Conservation (phyloP, 2,113 vertebrate genomes). For the Notiomystis cincta region DNA sequence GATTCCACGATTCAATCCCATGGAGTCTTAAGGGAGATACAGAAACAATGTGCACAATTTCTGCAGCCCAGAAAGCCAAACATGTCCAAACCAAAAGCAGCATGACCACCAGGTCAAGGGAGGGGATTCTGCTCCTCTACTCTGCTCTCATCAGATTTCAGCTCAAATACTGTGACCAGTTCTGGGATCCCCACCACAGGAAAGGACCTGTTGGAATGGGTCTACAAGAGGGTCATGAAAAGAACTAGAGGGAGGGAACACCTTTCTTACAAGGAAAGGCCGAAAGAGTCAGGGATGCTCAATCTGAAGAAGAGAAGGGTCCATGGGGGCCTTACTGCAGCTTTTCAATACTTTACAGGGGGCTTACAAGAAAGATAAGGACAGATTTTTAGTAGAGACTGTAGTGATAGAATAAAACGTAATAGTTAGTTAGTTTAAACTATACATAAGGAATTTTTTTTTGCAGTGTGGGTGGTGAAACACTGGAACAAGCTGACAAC, state of each 20-base stretch:
- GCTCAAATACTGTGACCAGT: background rate
- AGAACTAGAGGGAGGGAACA: background rate
- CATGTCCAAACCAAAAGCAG: rapidly evolving
- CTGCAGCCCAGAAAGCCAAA: background rate
- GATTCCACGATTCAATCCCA: background rate
- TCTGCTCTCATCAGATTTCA: background rate
- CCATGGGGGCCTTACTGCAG: background rate
- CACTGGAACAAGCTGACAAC: background rate
- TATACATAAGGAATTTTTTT: background rate
- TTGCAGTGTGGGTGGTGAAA: background rate
- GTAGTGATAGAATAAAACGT: background rate
- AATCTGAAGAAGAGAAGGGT: background rate
- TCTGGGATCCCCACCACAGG: background rate
- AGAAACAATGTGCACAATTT: background rate
- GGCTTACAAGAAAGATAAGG: background rate
- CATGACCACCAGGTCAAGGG: rapidly evolving
- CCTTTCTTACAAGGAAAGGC: background rate
- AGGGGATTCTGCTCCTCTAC: background rate
- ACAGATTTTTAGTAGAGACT: background rate
- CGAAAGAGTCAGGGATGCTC: background rate
- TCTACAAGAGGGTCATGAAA: background rate
- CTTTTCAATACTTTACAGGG: background rate
- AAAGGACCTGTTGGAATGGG: background rate
- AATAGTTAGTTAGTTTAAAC: background rate
- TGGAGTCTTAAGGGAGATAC: background rate